Evolutionary conservation across 2,888 invertebrate species (phyloP).

Genomic region (Cetonia aurata): DNA sequence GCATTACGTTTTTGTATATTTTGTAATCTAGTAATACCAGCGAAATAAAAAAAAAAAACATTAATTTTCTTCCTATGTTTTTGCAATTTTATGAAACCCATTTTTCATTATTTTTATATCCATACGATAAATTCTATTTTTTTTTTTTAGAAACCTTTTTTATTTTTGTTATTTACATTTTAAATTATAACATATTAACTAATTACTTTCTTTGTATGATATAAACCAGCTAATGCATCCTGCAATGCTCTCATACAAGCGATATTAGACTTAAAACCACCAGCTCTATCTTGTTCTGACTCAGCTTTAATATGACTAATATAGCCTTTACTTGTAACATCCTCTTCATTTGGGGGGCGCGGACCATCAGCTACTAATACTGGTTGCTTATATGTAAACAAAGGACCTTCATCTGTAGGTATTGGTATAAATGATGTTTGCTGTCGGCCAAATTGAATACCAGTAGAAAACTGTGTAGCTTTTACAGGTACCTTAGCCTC

Average conservation of each 20-base stretch:
- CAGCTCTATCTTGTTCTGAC: constrained; percentile 82
- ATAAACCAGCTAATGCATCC: constrained; percentile 87
- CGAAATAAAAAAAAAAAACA: no score
- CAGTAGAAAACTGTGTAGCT: constrained; percentile 85
- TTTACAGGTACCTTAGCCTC: constrained; percentile 65
- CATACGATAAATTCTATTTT: no score
- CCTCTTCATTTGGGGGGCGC: constrained; percentile 73
- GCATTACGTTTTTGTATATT: no score
- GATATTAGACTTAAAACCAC: constrained; percentile 86
- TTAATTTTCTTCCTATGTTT: no score
- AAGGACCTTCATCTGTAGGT: constrained; percentile 82
- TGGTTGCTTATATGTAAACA: constrained; percentile 77
- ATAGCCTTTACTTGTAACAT: constrained; percentile 78
- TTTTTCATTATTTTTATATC: no score
- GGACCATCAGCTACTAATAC: constrained; percentile 80
- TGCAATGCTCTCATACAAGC: constrained; percentile 90
- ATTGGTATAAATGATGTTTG: constrained; percentile 76
- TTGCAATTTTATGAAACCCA: no score
- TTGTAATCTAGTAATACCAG: no score
- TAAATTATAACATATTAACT: constrained; percentile 34
- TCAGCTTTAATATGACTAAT: constrained; percentile 81
- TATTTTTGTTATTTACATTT: no score
- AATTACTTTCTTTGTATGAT: constrained; percentile 59
- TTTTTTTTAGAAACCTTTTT: no score
- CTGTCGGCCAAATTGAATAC: constrained; percentile 83